phyloP scores from a whole-genome alignment of 2,113 vertebrate genomes.

The Macrotis lagotis region DNA sequence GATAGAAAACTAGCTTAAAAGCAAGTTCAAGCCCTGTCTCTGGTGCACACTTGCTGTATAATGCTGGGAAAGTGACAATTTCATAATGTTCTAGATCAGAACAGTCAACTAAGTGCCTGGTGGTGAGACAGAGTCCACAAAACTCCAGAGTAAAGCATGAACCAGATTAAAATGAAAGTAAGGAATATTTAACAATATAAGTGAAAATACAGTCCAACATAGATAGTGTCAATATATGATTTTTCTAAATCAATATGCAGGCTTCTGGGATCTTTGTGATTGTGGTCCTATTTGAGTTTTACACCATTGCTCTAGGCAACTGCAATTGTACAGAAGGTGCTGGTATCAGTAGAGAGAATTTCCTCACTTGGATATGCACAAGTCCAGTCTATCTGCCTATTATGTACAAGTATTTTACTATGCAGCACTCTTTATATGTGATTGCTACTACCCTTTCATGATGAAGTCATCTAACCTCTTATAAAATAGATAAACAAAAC shows the following conservation, averaged over 20 bases:
- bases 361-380: background rate
- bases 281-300: background rate
- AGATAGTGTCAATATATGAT: background rate
- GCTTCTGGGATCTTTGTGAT: background rate
- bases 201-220: background rate
- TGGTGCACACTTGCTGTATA: background rate
- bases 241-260: background rate
- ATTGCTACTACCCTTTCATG: background rate
- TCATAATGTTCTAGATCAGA: background rate
- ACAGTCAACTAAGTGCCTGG: background rate
- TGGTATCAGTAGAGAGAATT: background rate
- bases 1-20: background rate
- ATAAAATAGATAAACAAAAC: background rate
- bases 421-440: background rate
- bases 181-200: background rate
- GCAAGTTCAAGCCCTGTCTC: background rate
- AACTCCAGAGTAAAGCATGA: background rate
- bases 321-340: background rate
- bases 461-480: background rate
- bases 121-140: background rate
- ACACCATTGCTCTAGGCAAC: background rate
- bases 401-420: background rate
- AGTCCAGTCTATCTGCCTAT: background rate
- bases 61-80: background rate
- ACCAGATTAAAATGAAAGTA: background rate